A percentile compares a stretch with the other conserved stretches of the same genome.
These are phyloP conservation scores for Gracilinanus agilis DNA, from an alignment of 2,113 vertebrate species.

Conservation along the genomic window DNA sequence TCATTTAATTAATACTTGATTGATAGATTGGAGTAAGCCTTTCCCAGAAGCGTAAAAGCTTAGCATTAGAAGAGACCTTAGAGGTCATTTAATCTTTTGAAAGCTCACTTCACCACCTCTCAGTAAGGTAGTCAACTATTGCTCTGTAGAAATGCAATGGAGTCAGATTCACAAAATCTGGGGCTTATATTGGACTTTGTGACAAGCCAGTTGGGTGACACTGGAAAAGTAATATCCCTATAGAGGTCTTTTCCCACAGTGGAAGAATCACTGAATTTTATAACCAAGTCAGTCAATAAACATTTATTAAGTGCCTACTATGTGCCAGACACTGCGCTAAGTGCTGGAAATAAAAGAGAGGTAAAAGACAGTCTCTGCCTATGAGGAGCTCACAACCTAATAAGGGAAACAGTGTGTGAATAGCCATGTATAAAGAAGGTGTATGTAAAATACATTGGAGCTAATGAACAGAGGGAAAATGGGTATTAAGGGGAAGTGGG, in stretches of 20 bases:
- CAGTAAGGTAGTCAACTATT: not conserved
- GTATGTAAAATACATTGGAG: not conserved
- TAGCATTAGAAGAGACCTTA: not conserved
- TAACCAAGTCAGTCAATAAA: not conserved
- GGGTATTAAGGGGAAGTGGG: not conserved
- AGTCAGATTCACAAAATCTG: not conserved
- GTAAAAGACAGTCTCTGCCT: not conserved
- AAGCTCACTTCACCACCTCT: not conserved
- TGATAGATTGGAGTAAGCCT: not conserved
- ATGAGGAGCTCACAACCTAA: not conserved
- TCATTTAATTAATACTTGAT: not conserved
- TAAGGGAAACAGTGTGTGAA: not conserved
- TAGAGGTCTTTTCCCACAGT: not conserved
- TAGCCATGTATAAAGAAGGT: not conserved
- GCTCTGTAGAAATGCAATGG: not conserved
- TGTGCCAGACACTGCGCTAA: not conserved
- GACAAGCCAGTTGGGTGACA: not conserved
- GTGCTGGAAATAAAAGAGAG: not conserved
- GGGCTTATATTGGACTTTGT: not conserved
- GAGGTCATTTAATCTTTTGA: not conserved
- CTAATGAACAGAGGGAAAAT: not conserved
- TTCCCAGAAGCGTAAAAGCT: not conserved
- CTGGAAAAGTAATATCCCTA: not conserved
- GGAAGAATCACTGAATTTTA: not conserved
- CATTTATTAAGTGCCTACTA: not conserved